Base-by-base conservation (phyloP, 1,140 invertebrate genomes). In the Mesaphorura yosii region DNA sequence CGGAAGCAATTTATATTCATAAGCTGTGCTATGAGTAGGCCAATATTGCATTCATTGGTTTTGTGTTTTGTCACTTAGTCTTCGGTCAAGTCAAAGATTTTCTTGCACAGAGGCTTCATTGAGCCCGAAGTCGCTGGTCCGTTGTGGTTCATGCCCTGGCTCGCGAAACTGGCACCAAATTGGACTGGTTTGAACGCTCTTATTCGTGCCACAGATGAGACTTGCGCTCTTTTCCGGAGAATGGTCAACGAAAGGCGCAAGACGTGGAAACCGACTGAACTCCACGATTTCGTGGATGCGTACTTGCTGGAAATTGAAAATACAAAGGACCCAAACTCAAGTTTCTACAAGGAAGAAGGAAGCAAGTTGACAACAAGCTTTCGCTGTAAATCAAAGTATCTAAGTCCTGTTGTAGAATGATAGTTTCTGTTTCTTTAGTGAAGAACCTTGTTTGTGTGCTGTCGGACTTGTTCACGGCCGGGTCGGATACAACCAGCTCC, bases 231-330 rank as follows among this genome's bases (percentile, higher is more conserved):
- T 15, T 48, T 48, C 22, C 20, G 79, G 74, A 69, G 75, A 47
- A 73, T 70, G 15, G 80, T 84, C 23, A 63, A 70, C 0, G 74
- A 79, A 19, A 81, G 83, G 54, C 72, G 75, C 38, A 59, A 64
- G 28, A 70, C 65, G 1, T 73, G 77, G 34, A 63, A 69, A 14
- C 41, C 72, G 28, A 67, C 68, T 26, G 67, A 67, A 26, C 72
- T 73, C 28, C 66, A 73, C 17, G 84, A 88, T 64, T 76, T 87
- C 27, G 84, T 89, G 39, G 84, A 85, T 62, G 75, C 78, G 28
- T 89, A 81, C 66, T 69, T 89, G 2, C 69, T 76, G 34, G 79
- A 86, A 70, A 82, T 86, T 72, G 65, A 76, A 22, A 53, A 67
- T 12, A 64, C 68, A n/a, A 48, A 53, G 12, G 68, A 70, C 19